phyloP scores from a whole-genome alignment of 2,888 invertebrate genomes.

The Dicroscelio sp. region DNA sequence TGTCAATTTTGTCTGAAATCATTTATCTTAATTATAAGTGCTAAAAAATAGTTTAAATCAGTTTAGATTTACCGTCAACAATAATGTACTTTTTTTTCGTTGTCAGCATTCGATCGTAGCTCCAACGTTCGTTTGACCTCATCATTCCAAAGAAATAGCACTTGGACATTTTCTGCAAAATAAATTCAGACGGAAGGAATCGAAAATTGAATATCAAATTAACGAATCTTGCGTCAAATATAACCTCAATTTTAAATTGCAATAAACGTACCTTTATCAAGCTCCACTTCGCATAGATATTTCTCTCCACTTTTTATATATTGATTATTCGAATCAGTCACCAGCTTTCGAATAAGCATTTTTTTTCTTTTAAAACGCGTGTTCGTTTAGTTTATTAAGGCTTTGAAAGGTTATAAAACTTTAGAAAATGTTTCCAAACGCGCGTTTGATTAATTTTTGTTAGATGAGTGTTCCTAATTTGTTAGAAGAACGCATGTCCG shows the following conservation, averaged over 20 bases:
- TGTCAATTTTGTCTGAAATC: too few species aligned
- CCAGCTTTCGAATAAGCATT: conserved; percentile 6
- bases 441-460: too few species aligned
- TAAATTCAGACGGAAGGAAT: background rate
- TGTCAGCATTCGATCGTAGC: background rate
- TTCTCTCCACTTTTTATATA: conserved; percentile 32
- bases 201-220: background rate
- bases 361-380: background rate
- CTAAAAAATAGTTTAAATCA: too few species aligned
- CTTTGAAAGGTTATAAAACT: background rate
- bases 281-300: conserved; percentile 23
- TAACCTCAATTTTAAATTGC: background rate
- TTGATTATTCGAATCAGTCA: background rate
- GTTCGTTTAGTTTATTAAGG: background rate
- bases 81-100: too few species aligned
- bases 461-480: too few species aligned
- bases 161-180: conserved; percentile 29
- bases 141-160: conserved; percentile 7
- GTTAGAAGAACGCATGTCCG: too few species aligned
- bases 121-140: conserved; percentile 2
- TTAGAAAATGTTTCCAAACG: too few species aligned
- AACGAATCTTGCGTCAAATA: conserved; percentile 8
- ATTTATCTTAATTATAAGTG: too few species aligned
- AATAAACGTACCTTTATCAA: background rate
- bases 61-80: too few species aligned